Base-by-base conservation (phyloP, 1,140 invertebrate genomes). In the Sminthurides bifidus region DNA sequence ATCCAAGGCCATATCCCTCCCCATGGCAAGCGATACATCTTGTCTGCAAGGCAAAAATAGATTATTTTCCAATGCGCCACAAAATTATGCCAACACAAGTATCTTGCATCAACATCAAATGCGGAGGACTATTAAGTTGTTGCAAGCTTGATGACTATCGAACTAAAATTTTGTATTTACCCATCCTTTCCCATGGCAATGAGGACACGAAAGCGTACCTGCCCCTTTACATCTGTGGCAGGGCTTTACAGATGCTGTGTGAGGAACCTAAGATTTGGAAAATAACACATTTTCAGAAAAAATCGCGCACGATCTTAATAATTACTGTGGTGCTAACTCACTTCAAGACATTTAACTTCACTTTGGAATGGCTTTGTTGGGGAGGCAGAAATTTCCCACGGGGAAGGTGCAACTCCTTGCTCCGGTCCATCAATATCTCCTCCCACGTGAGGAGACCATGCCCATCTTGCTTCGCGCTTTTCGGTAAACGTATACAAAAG, bases 401-500 rank as follows among this genome's bases (percentile, higher is more conserved):
- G 75, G 6, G 71, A 66, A 3, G 77, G 77, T 6, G 77, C 73
- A 17, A 64, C 54, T 3, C 76, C 77, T 59, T 71, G 68, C 3
- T 69, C 65, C 3, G 71, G 69, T 0, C 73, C 70, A 64, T 77
- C 76, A 10, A 78, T 65, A 19, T 69, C 67, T 19, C 74, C 74
- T 17, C 74, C 74, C 17, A 63, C 68, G 61, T 75, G 78, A 2
- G 78, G 76, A 44, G 73, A 71, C 66, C 70, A 77, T 4, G 74
- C 70, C 77, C 77, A 80, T 21, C 70, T 66, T 12, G 75, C 75
- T 46, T 75, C 72, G 21, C 78, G 67, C 30, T 73, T 74, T 64
- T 80, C 77, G 10, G 74, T 75, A 65, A 77, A 80, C n/a, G 75
- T 77, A 63, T 80, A 75, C 54, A 80, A 66, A 19, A 75, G 71